Percentiles rank a stretch among this genome's conserved stretches.
phyloP scores from a whole-genome alignment of 2,113 vertebrate species.

The Hemicordylus capensis region DNA sequence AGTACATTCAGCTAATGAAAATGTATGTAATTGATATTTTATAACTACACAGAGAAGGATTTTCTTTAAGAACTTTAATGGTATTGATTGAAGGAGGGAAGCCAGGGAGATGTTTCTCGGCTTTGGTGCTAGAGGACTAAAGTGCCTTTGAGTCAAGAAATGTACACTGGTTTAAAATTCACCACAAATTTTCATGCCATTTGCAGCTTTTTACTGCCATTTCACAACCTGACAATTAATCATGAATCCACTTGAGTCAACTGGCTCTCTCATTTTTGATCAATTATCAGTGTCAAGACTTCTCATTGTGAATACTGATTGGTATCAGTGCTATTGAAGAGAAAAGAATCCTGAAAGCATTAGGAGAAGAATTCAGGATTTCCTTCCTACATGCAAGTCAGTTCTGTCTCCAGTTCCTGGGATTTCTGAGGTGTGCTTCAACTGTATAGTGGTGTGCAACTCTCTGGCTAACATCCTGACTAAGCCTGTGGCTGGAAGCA shows the following conservation, averaged over 20 bases:
- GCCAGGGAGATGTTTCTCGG: constrained; percentile 64
- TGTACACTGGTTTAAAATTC: constrained; percentile 68
- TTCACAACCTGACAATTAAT: constrained; percentile 58
- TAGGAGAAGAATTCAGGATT: neutral
- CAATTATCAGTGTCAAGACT: constrained; percentile 50
- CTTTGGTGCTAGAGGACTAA: constrained; percentile 51
- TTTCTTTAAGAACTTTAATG: constrained; percentile 72
- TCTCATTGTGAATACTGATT: constrained; percentile 16
- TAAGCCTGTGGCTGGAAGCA: too few relatives aligned
- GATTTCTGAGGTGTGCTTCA: neutral
- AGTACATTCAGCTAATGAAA: constrained; percentile 78
- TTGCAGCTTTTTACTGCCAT: constrained; percentile 65
- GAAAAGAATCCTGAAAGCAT: neutral
- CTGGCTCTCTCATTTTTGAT: constrained; percentile 52
- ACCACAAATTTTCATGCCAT: constrained; percentile 69
- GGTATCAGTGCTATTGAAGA: neutral
- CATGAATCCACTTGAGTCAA: constrained; percentile 1
- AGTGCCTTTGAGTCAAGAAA: constrained; percentile 65
- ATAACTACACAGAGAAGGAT: constrained; percentile 73
- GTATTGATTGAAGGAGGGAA: constrained; percentile 73
- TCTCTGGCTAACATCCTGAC: too few relatives aligned
- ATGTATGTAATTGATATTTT: constrained; percentile 82
- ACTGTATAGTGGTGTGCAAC: neutral
- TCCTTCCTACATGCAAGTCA: neutral
- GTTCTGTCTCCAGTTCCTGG: neutral